These are phyloP conservation scores for Halocaridina rubra DNA, from an alignment of 2,888 invertebrate species.

Conservation along the genomic window DNA sequence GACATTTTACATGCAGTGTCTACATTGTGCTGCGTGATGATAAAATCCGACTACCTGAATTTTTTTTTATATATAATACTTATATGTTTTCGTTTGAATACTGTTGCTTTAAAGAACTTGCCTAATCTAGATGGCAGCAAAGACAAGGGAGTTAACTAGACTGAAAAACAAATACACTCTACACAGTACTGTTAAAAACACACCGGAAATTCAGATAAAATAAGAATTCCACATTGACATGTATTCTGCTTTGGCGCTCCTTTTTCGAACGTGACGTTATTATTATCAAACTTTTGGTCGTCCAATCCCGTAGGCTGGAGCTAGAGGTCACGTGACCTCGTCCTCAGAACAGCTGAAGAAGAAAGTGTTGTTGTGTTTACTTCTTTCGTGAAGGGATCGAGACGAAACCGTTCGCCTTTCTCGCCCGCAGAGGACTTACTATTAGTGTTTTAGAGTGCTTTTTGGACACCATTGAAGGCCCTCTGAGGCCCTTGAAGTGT, in stretches of 20 bases:
- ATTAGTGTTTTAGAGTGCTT: neutral
- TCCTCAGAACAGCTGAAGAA: slow-evolving; percentile 44
- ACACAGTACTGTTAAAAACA: no score
- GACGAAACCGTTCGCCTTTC: neutral
- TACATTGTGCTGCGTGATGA: no score
- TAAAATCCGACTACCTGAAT: no score
- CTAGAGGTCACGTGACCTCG: slow-evolving; percentile 38
- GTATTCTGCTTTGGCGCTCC: slow-evolving; percentile 10
- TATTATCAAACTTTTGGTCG: slow-evolving; percentile 45
- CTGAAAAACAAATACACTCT: no score
- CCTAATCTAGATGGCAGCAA: no score
- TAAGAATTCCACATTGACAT: no score
- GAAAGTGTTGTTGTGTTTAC: slow-evolving; percentile 57
- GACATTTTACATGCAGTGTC: no score
- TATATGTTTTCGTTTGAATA: no score
- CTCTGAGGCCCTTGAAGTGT: neutral
- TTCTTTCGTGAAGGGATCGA: slow-evolving; percentile 39
- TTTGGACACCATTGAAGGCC: neutral
- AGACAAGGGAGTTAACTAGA: no score
- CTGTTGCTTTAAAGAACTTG: no score
- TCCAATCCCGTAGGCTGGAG: neutral
- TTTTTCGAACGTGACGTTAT: slow-evolving; percentile 27
- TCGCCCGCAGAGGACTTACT: neutral
- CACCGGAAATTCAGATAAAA: no score
- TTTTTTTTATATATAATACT: no score